Evolutionary conservation across 2,797 vertebrate species (phyloP).

Genomic region (Melopsittacus undulatus): DNA sequence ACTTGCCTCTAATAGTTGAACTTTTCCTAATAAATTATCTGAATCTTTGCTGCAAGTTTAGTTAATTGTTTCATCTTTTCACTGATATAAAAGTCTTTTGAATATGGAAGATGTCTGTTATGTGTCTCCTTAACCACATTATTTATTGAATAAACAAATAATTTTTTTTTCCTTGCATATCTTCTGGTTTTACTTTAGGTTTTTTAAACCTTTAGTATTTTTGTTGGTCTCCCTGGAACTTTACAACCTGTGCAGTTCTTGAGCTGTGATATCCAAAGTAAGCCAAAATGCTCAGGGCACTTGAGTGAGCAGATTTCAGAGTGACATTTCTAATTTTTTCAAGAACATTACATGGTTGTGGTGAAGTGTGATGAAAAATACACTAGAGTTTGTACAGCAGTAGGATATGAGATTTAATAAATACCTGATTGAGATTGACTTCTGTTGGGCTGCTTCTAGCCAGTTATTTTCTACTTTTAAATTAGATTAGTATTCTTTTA

Average conservation of each 20-base stretch:
- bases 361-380: not conserved
- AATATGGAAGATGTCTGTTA: not conserved
- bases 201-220: not conserved
- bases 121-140: not conserved
- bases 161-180: rapidly evolving
- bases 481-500: not conserved
- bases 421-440: not conserved
- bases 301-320: not conserved
- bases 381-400: not conserved
- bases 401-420: not conserved
- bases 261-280: not conserved
- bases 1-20: not conserved
- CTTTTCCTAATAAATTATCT: not conserved
- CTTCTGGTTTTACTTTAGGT: not conserved
- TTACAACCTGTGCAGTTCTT: not conserved
- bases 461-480: not conserved
- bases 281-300: not conserved
- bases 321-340: not conserved
- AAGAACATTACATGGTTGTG: not conserved
- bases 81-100: not conserved
- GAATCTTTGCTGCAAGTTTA: not conserved
- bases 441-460: not conserved
- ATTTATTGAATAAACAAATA: not conserved
- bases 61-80: not conserved
- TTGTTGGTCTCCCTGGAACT: not conserved